phyloP scores from a whole-genome alignment of 2,113 vertebrate species.

The Apodemus speciosus region DNA sequence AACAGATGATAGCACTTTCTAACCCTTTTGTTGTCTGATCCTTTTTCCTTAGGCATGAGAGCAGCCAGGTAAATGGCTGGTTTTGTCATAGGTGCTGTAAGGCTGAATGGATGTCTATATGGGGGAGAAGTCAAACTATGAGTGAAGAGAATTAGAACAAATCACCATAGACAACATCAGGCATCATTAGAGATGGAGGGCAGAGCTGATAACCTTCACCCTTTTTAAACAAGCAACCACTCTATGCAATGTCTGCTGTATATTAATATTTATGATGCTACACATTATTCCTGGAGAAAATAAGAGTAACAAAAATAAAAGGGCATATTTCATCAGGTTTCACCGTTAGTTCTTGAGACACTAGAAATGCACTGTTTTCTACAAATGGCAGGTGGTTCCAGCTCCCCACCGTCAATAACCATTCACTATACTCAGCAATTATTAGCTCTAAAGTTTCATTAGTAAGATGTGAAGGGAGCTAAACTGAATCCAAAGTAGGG shows the following conservation, averaged over 20 bases:
- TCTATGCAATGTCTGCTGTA: not conserved
- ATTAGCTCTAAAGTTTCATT: constrained; percentile 24
- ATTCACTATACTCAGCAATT: not conserved
- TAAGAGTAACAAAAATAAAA: constrained; percentile 35
- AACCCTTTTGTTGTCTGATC: not conserved
- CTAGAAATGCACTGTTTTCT: not conserved
- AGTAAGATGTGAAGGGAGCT: constrained; percentile 52
- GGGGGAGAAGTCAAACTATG: not conserved
- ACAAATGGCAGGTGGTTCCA: not conserved
- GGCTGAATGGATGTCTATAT: not conserved
- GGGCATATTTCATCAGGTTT: not conserved
- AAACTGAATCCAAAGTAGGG: constrained; percentile 41
- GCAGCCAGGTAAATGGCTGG: not conserved
- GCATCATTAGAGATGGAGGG: not conserved
- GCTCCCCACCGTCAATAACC: not conserved
- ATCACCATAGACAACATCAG: not conserved
- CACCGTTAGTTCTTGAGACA: not conserved
- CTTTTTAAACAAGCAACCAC: not conserved
- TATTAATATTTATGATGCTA: not conserved
- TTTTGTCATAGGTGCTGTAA: not conserved
- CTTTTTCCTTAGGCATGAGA: not conserved
- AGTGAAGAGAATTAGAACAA: not conserved
- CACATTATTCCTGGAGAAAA: not conserved
- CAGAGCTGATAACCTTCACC: not conserved
- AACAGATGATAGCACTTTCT: not conserved